phyloP scores from a whole-genome alignment of 2,797 vertebrate species.

The Pseudotriccus pelzelni region DNA sequence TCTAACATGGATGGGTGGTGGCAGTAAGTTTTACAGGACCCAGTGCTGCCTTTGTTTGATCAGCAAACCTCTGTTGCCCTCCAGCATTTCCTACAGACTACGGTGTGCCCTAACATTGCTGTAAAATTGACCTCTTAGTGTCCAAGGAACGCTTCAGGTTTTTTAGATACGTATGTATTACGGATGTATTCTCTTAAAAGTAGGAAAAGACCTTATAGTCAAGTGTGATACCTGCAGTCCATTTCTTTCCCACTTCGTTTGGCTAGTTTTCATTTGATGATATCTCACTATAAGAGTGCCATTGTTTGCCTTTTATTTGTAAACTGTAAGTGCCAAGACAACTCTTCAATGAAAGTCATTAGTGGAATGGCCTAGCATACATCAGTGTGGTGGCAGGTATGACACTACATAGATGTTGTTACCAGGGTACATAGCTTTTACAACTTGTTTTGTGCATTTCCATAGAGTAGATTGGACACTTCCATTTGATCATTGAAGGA shows the following conservation, averaged over 20 bases:
- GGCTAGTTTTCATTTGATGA: background rate
- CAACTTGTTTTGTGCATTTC: background rate
- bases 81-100: background rate
- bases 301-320: background rate
- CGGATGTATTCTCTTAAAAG: background rate
- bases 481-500: background rate
- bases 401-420: background rate
- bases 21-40: background rate
- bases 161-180: background rate
- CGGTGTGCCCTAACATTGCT: background rate
- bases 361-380: background rate
- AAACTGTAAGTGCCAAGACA: background rate
- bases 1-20: rapidly evolving
- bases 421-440: background rate
- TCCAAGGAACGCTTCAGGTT: background rate
- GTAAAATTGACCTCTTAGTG: background rate
- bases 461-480: background rate
- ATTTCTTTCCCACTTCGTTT: background rate
- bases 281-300: background rate
- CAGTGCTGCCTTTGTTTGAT: background rate
- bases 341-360: background rate
- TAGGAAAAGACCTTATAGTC: background rate
- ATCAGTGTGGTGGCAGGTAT: background rate
- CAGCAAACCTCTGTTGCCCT: background rate
- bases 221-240: background rate